A percentile compares a stretch with the other conserved stretches of the same genome.
phyloP scores from a whole-genome alignment of 1,140 invertebrate species.

The Bathynomus jamesi region DNA sequence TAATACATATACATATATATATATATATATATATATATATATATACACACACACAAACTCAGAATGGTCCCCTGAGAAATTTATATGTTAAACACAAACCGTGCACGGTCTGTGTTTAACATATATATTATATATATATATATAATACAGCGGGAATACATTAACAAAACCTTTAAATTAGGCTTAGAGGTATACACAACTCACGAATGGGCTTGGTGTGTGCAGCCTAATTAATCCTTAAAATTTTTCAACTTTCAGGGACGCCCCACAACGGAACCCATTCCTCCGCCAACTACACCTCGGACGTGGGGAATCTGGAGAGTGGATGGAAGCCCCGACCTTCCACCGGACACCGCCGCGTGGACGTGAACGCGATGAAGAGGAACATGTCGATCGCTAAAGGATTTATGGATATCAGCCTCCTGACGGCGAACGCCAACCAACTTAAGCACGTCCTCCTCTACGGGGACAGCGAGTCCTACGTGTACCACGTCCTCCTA shows the following conservation, averaged over 20 bases:
- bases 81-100: too few relatives aligned
- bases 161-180: too few relatives aligned
- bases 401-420: slow-evolving; percentile 23
- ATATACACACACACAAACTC: background rate
- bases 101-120: too few relatives aligned
- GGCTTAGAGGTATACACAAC: too few relatives aligned
- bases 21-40: background rate
- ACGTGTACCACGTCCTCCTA: slow-evolving; percentile 7
- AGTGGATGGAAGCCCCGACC: background rate
- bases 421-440: slow-evolving; percentile 18
- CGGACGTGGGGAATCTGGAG: background rate
- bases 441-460: slow-evolving; percentile 19
- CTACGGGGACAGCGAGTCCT: slow-evolving; percentile 3
- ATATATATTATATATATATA: too few relatives aligned
- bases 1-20: background rate
- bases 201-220: too few relatives aligned
- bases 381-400: slow-evolving; percentile 26
- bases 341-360: background rate
- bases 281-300: background rate
- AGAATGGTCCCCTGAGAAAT: too few relatives aligned
- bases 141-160: too few relatives aligned
- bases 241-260: too few relatives aligned
- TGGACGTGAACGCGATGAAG: slow-evolving; percentile 13
- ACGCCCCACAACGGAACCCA: background rate
- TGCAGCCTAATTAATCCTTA: too few relatives aligned